These are phyloP conservation scores for Phyllopteryx taeniolatus DNA, from an alignment of 2,113 vertebrate genomes.

Conservation along the genomic window DNA sequence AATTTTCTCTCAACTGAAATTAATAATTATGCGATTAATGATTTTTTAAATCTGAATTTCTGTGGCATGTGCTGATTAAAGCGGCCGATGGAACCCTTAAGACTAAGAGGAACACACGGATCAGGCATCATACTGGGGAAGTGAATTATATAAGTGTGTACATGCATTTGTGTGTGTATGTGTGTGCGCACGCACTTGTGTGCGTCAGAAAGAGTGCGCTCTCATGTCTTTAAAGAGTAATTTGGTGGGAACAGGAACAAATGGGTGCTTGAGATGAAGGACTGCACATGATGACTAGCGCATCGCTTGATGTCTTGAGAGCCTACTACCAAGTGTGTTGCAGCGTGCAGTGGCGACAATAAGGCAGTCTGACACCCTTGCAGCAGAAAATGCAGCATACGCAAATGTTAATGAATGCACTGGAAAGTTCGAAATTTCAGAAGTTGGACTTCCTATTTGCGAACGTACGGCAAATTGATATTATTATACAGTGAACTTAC, in stretches of 20 bases:
- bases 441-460: background rate
- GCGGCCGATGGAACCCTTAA: background rate
- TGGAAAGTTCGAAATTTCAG: background rate
- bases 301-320: constrained; percentile 17
- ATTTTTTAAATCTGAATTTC: background rate
- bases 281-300: constrained; percentile 22
- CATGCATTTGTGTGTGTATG: background rate
- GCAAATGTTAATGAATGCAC: background rate
- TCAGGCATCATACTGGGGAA: background rate
- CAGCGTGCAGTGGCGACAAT: background rate
- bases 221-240: constrained; percentile 23
- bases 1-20: constrained; percentile 20
- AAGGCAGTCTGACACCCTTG: background rate
- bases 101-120: background rate
- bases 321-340: constrained; percentile 25
- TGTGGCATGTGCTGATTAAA: constrained; percentile 27
- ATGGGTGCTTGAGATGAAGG: constrained; percentile 35
- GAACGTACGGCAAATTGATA: background rate
- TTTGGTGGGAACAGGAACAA: constrained; percentile 34
- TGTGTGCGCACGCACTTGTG: background rate
- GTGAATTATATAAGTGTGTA: constrained; percentile 3
- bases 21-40: constrained; percentile 22
- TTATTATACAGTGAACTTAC: background rate
- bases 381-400: background rate
- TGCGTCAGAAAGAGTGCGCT: constrained; percentile 19